Conservation (phyloP, 53 echinoderm and acorn worm species). For the Actinopyga echinites region DNA sequence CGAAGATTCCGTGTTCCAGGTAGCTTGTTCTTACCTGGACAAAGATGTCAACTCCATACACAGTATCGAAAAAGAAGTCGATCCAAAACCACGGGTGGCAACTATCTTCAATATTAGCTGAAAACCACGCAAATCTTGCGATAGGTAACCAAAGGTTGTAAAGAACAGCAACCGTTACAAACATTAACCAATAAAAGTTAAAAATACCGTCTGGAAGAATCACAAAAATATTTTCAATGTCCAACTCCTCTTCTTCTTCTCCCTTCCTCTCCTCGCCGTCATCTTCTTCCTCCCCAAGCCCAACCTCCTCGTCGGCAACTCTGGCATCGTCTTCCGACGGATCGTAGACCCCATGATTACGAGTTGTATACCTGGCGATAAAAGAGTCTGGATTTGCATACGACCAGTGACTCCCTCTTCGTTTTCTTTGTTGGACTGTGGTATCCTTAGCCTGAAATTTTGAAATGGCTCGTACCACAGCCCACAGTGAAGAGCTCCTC, state of each 20-base stretch:
- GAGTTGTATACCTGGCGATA: slow-evolving; percentile 10
- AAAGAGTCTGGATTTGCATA: slow-evolving; percentile 17
- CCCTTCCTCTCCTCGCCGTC: slow-evolving; percentile 3
- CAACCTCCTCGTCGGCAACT: too few relatives aligned
- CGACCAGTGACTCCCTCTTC: slow-evolving; percentile 9
- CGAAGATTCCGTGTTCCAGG: slow-evolving; percentile 78
- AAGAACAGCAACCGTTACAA: slow-evolving; percentile 67
- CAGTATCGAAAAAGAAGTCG: slow-evolving; percentile 75
- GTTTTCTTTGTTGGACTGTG: neutral
- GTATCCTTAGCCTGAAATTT: neutral
- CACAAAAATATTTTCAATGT: neutral
- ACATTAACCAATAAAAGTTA: slow-evolving; percentile 77
- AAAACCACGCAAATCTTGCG: slow-evolving; percentile 78
- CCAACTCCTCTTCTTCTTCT: slow-evolving; percentile 2
- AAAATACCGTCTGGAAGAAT: slow-evolving; percentile 73
- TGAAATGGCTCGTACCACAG: slow-evolving; percentile 3
- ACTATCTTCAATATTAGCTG: slow-evolving; percentile 50
- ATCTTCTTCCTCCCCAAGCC: neutral
- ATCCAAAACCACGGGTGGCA: slow-evolving; percentile 54
- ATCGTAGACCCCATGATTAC: too few relatives aligned
- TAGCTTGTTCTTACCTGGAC: slow-evolving; percentile 76
- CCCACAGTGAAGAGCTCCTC: neutral
- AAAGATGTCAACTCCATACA: slow-evolving; percentile 78
- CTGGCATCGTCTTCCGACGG: too few relatives aligned
- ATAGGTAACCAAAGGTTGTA: slow-evolving; percentile 89